Conservation (phyloP, 2,797 vertebrate genomes). For the Heterohyrax brucei region DNA sequence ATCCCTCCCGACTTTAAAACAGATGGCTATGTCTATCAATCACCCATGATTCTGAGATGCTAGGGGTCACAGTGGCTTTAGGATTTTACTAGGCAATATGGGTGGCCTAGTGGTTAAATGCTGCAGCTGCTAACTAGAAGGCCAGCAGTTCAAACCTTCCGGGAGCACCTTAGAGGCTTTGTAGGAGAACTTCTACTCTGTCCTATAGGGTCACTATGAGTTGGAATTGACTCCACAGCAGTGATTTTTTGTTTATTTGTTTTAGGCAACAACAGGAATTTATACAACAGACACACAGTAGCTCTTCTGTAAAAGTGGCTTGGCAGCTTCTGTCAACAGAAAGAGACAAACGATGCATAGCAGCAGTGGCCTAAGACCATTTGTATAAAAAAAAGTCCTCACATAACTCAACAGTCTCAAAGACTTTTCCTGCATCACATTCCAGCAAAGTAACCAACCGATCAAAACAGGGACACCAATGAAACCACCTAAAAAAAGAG, state of each 20-base stretch:
- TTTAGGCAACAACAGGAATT: neutral
- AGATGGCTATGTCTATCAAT: neutral
- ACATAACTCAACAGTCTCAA: neutral
- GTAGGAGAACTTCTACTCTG: too few relatives aligned
- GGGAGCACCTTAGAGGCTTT: too few relatives aligned
- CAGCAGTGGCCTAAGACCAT: neutral
- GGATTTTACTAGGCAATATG: neutral
- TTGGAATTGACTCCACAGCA: too few relatives aligned
- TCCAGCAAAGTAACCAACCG: neutral
- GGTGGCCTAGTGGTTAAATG: too few relatives aligned
- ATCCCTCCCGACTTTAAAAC: neutral
- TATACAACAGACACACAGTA: neutral
- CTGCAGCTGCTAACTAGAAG: too few relatives aligned
- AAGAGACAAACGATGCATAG: neutral
- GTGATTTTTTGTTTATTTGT: too few relatives aligned
- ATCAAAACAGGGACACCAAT: neutral
- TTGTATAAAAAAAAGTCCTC: neutral
- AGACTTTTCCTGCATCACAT: neutral
- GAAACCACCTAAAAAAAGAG: neutral
- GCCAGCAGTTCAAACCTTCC: too few relatives aligned
- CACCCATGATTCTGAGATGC: neutral
- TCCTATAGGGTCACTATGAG: too few relatives aligned
- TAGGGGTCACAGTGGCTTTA: neutral
- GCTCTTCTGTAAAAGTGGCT: slow-evolving; percentile 14
- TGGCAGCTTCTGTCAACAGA: neutral